Evolutionary conservation across 1,140 invertebrate species (phyloP), one percentile per base, ranked within the genome.

Genomic region (Kradibia gibbosae): DNA sequence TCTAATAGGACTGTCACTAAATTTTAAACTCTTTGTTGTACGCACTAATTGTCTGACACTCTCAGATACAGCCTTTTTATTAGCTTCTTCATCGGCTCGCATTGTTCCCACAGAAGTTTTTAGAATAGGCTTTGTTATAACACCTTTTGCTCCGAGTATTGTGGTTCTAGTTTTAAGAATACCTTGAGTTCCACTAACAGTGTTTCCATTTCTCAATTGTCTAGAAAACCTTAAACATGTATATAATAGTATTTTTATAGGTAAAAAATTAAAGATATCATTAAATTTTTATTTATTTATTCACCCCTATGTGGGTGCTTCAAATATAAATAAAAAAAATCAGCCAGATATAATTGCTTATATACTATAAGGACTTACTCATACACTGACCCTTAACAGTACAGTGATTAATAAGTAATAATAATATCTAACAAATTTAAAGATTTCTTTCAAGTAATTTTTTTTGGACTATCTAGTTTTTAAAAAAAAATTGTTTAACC

Each of bases 1-100:
- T 25, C 34, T 85, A 2, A 71, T 25, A 20, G 80, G n/a, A 67
- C 34, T 39, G 25, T 84, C 82, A 71, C 82, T 82, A 17, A 86
- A 81, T 15, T 83, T 84, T 48, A 88, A 84, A 28, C 82, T 86
- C 81, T 88, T 88, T 0, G 85, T 85, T 3, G 85, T 87, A 78
- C 84, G 85, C 62, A 90, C 83, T 25, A 89, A 80, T 75, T 86
- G 87, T 71, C 86, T 85, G 15, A 87, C 76, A 48, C 83, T 88
- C 34, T 81, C 84, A 5, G 87, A 84, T 11, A 85, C 70, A 42
- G 67, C 65, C 77, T 88, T 90, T 74, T 86, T 87, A 55, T 82
- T 90, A 39, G 80, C 85, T 83, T 91, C 91, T 67, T 90, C 89
- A 87, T 91, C 91, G 48, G 91, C 91, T n/a, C 86, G 85, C 91